These are phyloP conservation scores for Anolis carolinensis DNA, from an alignment of 2,113 vertebrate species.

Conservation along the genomic window DNA sequence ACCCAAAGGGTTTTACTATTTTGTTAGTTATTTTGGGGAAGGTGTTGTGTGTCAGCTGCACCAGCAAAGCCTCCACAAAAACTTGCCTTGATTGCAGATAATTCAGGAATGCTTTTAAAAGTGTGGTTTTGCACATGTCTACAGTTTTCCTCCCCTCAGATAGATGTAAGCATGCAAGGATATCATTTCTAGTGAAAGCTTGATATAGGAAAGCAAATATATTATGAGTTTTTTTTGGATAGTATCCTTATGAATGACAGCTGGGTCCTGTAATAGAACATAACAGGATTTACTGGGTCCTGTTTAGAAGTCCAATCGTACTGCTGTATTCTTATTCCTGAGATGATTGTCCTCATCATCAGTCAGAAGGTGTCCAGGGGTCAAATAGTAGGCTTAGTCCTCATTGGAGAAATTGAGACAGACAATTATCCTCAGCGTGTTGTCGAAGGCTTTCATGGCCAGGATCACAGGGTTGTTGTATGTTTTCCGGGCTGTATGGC, in stretches of 20 bases:
- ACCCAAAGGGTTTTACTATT: background rate
- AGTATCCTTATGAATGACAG: background rate
- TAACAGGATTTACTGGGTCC: background rate
- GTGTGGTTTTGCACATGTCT: background rate
- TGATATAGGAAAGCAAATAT: background rate
- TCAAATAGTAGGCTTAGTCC: background rate
- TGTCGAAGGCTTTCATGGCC: too few species aligned
- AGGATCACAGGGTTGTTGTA: too few species aligned
- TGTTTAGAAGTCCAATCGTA: background rate
- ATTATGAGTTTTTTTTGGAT: background rate
- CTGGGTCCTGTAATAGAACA: background rate
- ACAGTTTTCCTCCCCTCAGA: too few species aligned
- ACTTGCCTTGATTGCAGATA: conserved; percentile 19
- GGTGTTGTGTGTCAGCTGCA: background rate
- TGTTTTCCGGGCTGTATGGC: too few species aligned
- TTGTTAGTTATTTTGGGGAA: conserved; percentile 16
- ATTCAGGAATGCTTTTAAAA: conserved; percentile 12
- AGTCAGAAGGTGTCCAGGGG: background rate
- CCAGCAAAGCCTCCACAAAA: background rate
- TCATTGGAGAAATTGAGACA: background rate
- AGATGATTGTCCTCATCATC: too few species aligned
- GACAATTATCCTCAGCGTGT: too few species aligned
- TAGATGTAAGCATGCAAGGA: background rate
- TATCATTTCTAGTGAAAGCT: background rate
- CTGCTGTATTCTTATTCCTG: too few species aligned